phyloP scores from a whole-genome alignment of 1,140 invertebrate genomes.

The Phortica variegata region DNA sequence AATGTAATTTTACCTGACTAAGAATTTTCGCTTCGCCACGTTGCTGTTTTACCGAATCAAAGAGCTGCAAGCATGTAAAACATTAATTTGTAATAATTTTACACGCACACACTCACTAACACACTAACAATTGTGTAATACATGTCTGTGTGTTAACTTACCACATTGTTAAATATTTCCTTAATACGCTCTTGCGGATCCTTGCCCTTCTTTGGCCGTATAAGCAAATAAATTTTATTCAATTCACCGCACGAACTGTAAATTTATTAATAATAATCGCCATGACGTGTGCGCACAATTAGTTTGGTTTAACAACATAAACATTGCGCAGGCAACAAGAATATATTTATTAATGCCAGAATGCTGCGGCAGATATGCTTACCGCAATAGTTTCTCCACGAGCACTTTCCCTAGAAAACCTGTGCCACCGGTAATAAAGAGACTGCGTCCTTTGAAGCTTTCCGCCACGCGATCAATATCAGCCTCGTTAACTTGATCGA shows the following conservation, averaged over 20 bases:
- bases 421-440: conserved; percentile 69
- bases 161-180: conserved; percentile 69
- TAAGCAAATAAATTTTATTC: conserved; percentile 72
- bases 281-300: conserved; percentile 23
- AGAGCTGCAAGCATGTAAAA: conserved; percentile 62
- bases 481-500: conserved; percentile 40
- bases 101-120: background rate
- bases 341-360: conserved; percentile 1
- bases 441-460: conserved; percentile 58
- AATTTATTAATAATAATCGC: conserved; percentile 40
- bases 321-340: background rate
- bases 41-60: conserved; percentile 69
- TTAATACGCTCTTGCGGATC: conserved; percentile 68
- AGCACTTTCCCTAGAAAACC: conserved; percentile 90
- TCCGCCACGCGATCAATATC: conserved; percentile 60
- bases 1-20: too few relatives aligned
- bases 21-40: conserved; percentile 62
- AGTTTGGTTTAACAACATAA: background rate
- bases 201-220: conserved; percentile 78
- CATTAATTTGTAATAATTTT: conserved; percentile 25
- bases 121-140: background rate
- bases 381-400: conserved; percentile 79
- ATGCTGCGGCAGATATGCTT: conserved; percentile 21
- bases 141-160: conserved; percentile 41
- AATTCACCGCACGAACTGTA: conserved; percentile 63